phyloP scores from a whole-genome alignment of 1,140 invertebrate species.

The Ceratitis capitata region DNA sequence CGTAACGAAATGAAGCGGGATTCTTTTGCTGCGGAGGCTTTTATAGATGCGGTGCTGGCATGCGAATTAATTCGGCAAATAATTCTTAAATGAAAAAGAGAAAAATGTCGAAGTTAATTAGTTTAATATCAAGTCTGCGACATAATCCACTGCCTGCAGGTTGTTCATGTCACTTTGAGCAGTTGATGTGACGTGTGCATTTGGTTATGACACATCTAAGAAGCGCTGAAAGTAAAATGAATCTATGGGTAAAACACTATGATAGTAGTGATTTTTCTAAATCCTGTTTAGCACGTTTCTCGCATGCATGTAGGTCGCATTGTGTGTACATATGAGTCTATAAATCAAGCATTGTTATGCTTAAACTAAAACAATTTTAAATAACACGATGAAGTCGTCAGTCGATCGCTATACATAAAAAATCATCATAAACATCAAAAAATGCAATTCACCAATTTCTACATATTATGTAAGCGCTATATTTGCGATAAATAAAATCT shows the following conservation, averaged over 20 bases:
- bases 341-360: neutral
- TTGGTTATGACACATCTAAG: neutral
- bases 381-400: neutral
- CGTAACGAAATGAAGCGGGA: conserved; percentile 2
- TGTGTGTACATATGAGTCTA: neutral
- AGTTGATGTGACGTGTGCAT: neutral
- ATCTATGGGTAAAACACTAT: neutral
- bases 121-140: neutral
- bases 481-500: conserved; percentile 18
- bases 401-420: neutral
- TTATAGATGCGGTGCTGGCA: conserved; percentile 19
- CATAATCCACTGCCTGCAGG: neutral
- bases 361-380: neutral
- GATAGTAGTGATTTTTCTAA: neutral
- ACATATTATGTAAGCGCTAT: neutral
- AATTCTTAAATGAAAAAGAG: neutral
- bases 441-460: neutral
- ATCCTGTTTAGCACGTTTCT: neutral
- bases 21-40: neutral
- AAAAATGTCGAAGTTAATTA: conserved; percentile 11
- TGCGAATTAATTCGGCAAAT: conserved; percentile 22
- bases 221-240: neutral
- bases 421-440: conserved; percentile 1
- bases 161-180: neutral
- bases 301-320: neutral